Base-by-base conservation (phyloP, 2,113 vertebrate species). In the Nannobrachium achirus region DNA sequence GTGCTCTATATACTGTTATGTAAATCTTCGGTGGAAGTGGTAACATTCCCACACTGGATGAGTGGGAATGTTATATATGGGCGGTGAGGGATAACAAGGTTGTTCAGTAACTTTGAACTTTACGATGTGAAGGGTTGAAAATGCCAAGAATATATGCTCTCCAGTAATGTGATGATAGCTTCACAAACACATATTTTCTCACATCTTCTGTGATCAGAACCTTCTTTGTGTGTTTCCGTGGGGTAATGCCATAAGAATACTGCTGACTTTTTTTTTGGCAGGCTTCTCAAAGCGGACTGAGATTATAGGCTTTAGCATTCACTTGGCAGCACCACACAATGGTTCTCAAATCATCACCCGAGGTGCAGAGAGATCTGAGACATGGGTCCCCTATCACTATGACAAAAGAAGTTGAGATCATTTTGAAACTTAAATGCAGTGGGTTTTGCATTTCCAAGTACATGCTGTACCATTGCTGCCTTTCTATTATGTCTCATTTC, bases 291-390 rank as follows among this genome's bases (percentile, higher is more conserved):
- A 33, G 25, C 3, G 25, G 25, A 33, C 25, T 33, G 25, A 33
- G 25, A 33, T 33, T 33, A 8, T n/a, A 15, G 15, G 13, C 19
- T 1, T 13, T 33, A 5, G 7, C n/a, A 10, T 68, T 20, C 44
- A 5, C 1, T 46, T 13, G 41, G 62, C 18, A 18, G 15, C 7
- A 25, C 10, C 56, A 40, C 25, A 55, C 15, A 1, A 20, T 14
- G 25, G 69, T 61, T 84, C 78, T 72, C n/a, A 53, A 79, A 79
- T 76, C 71, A 64, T 56, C 41, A 42, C 78, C 70, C 1, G 14
- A 33, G 66, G 79, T 33, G 25, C 25, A 33, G 25, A 33, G 25
- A 25, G 25, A 33, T 33, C 39, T 42, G 63, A 63, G 16, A 16
- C 15, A 13, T 11, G 7, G 63, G 14, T 10, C 13, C 20, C 14